Evolutionary conservation across 2,797 vertebrate species (phyloP), one percentile per base, ranked within the genome.

Genomic region (Podargus strigoides): DNA sequence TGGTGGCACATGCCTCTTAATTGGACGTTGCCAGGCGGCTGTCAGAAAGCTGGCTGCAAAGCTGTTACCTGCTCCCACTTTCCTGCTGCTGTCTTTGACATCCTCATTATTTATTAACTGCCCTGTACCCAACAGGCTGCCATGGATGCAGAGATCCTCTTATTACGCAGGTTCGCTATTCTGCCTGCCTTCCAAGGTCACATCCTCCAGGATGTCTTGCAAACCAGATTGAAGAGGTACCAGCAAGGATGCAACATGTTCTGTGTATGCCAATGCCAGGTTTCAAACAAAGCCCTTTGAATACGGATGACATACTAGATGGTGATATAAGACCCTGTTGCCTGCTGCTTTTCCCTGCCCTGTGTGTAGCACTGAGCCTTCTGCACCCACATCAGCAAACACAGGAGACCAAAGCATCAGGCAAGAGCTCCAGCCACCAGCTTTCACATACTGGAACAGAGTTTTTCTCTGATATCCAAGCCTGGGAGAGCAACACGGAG

Each of bases 101-200:
- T 93, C 81, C 91, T 94, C 92, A 92, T 96, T 96, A 94, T 95
- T 96, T 95, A 93, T 95, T 93, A 95, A 96, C 92, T 97, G 87
- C 87, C 94, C 75, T 37, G 76, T 74, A 53, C 68, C 87, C 89
- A 89, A 75, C 81, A 93, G 93, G 87, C 96, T 95, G 93, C 92
- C 50, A 14, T 49, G 0, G 30, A 10, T 52, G 94, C 28, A 2
- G 93, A 81, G 72, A 76, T 68, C 74, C 87, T 87, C 44, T 44
- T 81, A 75, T 90, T 92, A 85, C 76, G 87, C 92, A 63, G 94
- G 92, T 34, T 96, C 44, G 9, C 55, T 90, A 50, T 49, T 66
- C 89, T 8, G 10, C 89, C 76, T 89, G 87, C 93, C 91, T 95
- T 76, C 87, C 95, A 95, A 96, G 94, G 95, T 92, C 96, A 89